These are phyloP conservation scores for Steromphala cineraria DNA, from an alignment of 2,888 invertebrate species.

Conservation along the genomic window DNA sequence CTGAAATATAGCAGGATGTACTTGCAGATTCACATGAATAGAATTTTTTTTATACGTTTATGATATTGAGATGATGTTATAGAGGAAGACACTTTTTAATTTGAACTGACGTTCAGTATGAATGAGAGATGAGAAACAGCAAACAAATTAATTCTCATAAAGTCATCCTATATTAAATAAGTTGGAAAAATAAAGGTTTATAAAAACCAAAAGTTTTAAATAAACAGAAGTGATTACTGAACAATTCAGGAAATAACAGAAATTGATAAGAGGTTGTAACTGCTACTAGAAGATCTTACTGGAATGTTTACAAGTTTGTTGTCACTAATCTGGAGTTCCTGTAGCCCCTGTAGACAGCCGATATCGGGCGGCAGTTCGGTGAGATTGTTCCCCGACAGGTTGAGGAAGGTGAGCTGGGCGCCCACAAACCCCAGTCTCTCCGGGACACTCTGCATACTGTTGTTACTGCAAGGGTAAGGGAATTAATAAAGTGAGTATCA, in stretches of 20 bases:
- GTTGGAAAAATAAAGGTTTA: neutral
- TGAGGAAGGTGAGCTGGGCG: slow-evolving; percentile 53
- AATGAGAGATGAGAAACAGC: too few species aligned
- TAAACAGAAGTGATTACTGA: neutral
- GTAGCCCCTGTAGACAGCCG: slow-evolving; percentile 54
- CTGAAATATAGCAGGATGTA: neutral
- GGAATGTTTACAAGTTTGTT: slow-evolving; percentile 50
- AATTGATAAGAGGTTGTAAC: too few species aligned
- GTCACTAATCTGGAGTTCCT: slow-evolving; percentile 45
- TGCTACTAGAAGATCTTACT: slow-evolving; percentile 25
- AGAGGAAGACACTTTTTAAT: too few species aligned
- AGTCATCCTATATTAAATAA: too few species aligned
- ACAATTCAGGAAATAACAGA: too few species aligned
- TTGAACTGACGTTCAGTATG: too few species aligned
- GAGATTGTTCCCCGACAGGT: slow-evolving; percentile 53
- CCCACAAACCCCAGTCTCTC: slow-evolving; percentile 57
- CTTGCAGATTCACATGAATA: too few species aligned
- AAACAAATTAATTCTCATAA: too few species aligned
- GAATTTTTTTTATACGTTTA: too few species aligned
- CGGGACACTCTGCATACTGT: slow-evolving; percentile 46
- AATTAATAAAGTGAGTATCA: too few species aligned
- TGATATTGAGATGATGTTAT: too few species aligned
- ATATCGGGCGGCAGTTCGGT: slow-evolving; percentile 51
- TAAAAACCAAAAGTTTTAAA: neutral
- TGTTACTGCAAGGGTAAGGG: slow-evolving; percentile 36